Conservation (phyloP, 2,113 vertebrate species). For the Phasianus colchicus region DNA sequence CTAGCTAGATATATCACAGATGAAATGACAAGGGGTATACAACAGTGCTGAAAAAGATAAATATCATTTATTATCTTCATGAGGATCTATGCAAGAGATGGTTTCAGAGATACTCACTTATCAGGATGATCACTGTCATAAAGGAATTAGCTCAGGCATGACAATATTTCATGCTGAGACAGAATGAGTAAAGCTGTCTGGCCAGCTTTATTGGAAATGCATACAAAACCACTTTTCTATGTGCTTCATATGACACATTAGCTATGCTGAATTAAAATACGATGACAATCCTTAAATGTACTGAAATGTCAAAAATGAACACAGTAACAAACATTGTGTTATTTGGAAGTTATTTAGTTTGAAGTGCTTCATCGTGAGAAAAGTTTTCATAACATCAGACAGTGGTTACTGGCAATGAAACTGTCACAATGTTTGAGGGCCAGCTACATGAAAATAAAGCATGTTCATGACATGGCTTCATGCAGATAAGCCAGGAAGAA, state of each 20-base stretch:
- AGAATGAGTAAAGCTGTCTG: background rate
- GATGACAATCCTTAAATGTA: background rate
- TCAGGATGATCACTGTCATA: background rate
- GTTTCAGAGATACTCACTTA: background rate
- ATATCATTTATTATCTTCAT: background rate
- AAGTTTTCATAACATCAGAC: background rate
- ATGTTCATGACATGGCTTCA: fast-evolving
- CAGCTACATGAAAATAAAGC: background rate
- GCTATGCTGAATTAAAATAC: background rate
- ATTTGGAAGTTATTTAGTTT: background rate
- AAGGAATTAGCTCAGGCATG: background rate
- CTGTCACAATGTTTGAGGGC: background rate
- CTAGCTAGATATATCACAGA: background rate
- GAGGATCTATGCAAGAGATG: background rate
- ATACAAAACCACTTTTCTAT: background rate
- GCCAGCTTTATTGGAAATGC: background rate
- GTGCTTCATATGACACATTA: background rate
- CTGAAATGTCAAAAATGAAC: background rate
- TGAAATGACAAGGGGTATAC: background rate
- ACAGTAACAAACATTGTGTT: background rate
- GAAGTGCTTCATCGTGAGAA: background rate
- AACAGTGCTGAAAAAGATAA: background rate
- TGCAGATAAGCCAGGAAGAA: background rate
- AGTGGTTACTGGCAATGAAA: background rate
- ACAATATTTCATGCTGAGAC: background rate